Evolutionary conservation across 2,113 vertebrate genomes (phyloP), one percentile per base, ranked within the genome.

Genomic region (Notechis scutatus): DNA sequence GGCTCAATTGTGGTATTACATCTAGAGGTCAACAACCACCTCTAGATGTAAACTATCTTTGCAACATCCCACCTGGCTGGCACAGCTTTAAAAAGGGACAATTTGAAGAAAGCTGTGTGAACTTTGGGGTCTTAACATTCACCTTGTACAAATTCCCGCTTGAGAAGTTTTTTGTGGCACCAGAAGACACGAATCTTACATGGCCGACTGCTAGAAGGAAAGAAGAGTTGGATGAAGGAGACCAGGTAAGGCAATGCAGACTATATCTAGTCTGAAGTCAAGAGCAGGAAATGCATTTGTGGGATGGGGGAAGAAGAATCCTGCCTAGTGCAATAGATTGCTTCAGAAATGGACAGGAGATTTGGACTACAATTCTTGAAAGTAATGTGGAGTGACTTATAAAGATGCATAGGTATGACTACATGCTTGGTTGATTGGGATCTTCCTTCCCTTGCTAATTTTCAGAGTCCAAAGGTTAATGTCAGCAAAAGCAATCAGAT

Each of bases 381-480:
- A 57, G 50, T 52, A n/a, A 85, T 10, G 23, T 12, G 20, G 21
- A n/a, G 9, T 42, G 21, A 6, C 34, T 85, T 34, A 24, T 55
- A 45, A 64, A 26, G 45, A 61, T 59, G 61, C 42, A 20, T 64
- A 45, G 26, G 21, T 50, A 74, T 20, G 26, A n/a, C 29, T 91
- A 9, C 18, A 29, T 26, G 47, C 34, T 54, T 91, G 42, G 52
- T 52, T 87, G 86, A 42, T 92, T 50, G 15, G 42, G 12, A 85
- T n/a, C 3, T 57, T 56, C 81, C 47, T 85, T 57, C 29, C 29
- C 54, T 85, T 90, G 69, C 54, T 59, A 59, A 90, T 50, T 85
- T 85, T n/a, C 69, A 59, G 34, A 24, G 91, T 69, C n/a, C 55
- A 42, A 92, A 42, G 34, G 45, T 74, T 29, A 81, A 92, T 85